Percentiles rank a stretch among this genome's conserved stretches.
phyloP scores from a whole-genome alignment of 2,797 vertebrate species.

The Petrocephalus sullivani region DNA sequence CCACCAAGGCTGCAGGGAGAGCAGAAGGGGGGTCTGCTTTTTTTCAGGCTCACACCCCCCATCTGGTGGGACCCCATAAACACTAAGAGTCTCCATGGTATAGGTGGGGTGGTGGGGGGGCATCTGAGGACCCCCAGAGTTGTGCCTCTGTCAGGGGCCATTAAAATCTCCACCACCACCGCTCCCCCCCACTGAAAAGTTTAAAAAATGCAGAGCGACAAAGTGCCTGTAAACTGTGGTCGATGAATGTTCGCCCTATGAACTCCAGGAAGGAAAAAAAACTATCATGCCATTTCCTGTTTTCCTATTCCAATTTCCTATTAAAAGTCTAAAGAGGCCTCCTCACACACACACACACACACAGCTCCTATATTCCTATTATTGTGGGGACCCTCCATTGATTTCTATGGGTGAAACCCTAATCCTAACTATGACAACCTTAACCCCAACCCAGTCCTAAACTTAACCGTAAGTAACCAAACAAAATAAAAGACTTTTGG shows the following conservation, averaged over 20 bases:
- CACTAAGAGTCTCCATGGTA: background rate
- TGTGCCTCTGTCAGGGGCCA: background rate
- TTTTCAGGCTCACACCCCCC: background rate
- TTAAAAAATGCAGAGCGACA: background rate
- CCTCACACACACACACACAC: background rate
- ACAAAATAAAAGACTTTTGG: too few species aligned
- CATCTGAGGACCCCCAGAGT: background rate
- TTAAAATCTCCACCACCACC: background rate
- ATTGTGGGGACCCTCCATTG: too few species aligned
- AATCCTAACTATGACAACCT: background rate
- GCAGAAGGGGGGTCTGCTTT: background rate
- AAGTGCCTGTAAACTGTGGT: slow-evolving; percentile 1
- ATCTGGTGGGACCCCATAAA: slow-evolving; percentile 7
- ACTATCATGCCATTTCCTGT: slow-evolving; percentile 51
- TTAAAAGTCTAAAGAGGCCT: background rate
- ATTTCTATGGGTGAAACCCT: too few species aligned
- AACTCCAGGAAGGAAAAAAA: slow-evolving; percentile 4
- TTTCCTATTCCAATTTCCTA: slow-evolving; percentile 38
- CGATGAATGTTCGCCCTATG: background rate
- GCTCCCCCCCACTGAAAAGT: background rate
- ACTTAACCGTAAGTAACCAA: too few species aligned
- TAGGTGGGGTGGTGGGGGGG: background rate
- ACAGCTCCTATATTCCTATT: background rate
- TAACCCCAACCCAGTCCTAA: background rate
- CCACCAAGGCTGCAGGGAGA: slow-evolving; percentile 7